phyloP scores from a whole-genome alignment of 2,888 invertebrate genomes.

The Lithodes maja region DNA sequence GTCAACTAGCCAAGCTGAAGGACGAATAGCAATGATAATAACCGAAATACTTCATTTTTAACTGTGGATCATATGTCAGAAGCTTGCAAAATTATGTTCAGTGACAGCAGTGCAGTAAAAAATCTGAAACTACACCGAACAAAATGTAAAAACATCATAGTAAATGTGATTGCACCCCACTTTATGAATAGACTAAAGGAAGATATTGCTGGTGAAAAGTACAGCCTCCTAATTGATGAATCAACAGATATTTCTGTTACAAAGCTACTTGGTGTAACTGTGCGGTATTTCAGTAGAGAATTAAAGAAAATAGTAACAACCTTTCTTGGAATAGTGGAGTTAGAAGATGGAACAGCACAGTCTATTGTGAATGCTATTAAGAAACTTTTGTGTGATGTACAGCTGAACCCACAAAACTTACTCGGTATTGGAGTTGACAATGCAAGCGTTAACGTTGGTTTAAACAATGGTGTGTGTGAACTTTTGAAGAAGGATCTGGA shows the following conservation, averaged over 20 bases:
- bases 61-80: too few species aligned
- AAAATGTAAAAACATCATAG: too few species aligned
- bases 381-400: slow-evolving; percentile 10
- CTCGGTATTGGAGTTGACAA: slow-evolving; percentile 18
- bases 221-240: slow-evolving; percentile 18
- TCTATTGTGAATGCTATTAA: slow-evolving; percentile 29
- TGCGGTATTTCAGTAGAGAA: slow-evolving; percentile 24
- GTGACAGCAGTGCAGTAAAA: too few species aligned
- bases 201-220: slow-evolving; percentile 13
- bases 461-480: slow-evolving; percentile 33
- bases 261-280: slow-evolving; percentile 9
- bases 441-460: slow-evolving; percentile 21
- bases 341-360: slow-evolving; percentile 9
- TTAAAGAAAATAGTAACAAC: slow-evolving; percentile 15
- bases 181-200: background rate
- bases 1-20: too few species aligned
- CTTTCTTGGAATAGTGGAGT: background rate
- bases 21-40: too few species aligned
- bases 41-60: too few species aligned
- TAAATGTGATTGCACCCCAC: too few species aligned
- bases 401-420: slow-evolving; percentile 9
- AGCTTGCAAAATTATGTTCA: too few species aligned
- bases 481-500: slow-evolving; percentile 19
- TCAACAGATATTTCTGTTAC: slow-evolving; percentile 17
- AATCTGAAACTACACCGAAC: too few species aligned